Evolutionary conservation across 2,888 invertebrate species (phyloP).

Genomic region (Chrysomela aeneicollis): DNA sequence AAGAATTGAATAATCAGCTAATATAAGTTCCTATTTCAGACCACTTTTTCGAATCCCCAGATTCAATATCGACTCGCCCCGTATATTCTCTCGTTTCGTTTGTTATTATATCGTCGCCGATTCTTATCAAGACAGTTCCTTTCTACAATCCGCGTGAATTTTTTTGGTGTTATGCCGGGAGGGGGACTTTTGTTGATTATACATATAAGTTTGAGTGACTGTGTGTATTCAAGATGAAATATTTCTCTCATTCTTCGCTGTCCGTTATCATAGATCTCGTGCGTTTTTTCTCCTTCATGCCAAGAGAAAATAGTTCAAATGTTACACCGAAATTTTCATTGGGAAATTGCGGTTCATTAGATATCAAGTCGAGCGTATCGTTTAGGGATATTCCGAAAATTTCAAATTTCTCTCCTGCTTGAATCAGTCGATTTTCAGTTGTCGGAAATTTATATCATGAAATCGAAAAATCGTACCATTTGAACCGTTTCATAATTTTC

Average conservation of each 20-base stretch:
- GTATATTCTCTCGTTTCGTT: background rate
- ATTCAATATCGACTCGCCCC: background rate
- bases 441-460: background rate
- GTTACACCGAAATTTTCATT: background rate
- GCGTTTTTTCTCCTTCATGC: background rate
- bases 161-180: background rate
- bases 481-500: background rate
- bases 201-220: background rate
- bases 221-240: background rate
- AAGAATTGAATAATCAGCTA: too few relatives aligned
- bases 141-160: background rate
- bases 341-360: background rate
- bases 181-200: background rate
- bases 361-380: too few relatives aligned
- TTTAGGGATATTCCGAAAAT: too few relatives aligned
- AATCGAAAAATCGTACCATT: background rate
- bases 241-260: background rate
- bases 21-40: too few relatives aligned
- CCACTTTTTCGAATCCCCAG: too few relatives aligned
- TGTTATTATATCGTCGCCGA: background rate
- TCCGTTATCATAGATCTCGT: background rate
- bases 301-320: background rate
- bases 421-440: too few relatives aligned
- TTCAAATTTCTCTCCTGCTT: too few relatives aligned
- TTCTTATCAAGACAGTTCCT: background rate